Evolutionary conservation across 2,888 invertebrate genomes (phyloP), one percentile per base, ranked within the genome.

Genomic region (Mimachlamys varia): DNA sequence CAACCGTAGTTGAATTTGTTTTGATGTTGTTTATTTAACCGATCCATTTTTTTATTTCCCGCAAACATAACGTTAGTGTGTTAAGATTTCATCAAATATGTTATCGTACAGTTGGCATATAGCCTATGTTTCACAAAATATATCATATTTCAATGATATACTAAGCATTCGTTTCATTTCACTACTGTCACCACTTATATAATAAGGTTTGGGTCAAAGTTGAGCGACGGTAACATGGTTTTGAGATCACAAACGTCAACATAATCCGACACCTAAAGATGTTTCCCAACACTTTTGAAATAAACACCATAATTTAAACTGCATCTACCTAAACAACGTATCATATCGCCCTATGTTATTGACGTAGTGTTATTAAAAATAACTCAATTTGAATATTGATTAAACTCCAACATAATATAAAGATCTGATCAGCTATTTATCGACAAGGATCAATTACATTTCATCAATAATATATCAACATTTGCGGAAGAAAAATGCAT

Each of bases 211-310:
- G 17, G 76, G 76, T 76, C 76, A 76, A 33, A 76, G 76, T 19
- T 33, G 76, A 33, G 33, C 33, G 76, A 33, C 76, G 76, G 76
- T 76, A 76, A 76, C 76, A 76, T 76, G 76, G 76, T 76, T 76
- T 27, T 76, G 76, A 76, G 76, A 76, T 33, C 76, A 76, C 76
- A 33, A 76, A 76, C 76, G 76, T 76, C 76, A 76, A 76, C 76
- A 76, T 33, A 33, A 2, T 0, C 0, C 12, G 76, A 76, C 76
- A 76, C 7, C n/a, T 58, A 4, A n/a, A 3, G 22, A 58, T 76
- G 17, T 27, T 33, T 76, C 76, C 33, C 76, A 76, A 27, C 19
- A 76, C 76, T 33, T 33, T 12, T 76, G 19, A 76, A 76, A 76
- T 76, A 76, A 76, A 76, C 15, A 76, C 7, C 76, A 22, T 76